Evolutionary conservation across 2,113 vertebrate genomes (phyloP).

Genomic region (Osmerus eperlanus): DNA sequence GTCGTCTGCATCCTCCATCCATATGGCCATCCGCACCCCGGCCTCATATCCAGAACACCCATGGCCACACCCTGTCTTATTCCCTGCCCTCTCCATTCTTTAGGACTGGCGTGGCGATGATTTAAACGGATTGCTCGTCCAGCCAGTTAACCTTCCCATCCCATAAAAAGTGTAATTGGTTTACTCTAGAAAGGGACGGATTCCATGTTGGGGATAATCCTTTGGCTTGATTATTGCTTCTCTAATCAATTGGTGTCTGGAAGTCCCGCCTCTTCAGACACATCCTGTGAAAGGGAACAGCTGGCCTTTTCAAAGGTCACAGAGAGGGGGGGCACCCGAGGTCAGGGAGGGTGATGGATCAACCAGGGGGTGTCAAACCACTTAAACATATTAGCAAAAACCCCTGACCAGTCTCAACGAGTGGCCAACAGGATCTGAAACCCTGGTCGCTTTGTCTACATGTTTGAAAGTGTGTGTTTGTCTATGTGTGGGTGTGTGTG

Average conservation of each 20-base stretch:
- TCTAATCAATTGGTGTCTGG: slow-evolving; percentile 94
- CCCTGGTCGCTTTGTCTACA: slow-evolving; percentile 8
- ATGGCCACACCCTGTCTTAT: slow-evolving; percentile 27
- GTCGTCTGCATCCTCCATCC: slow-evolving; percentile 45
- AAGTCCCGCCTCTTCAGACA: slow-evolving; percentile 85
- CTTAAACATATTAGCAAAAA: slow-evolving; percentile 65
- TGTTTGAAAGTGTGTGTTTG: slow-evolving; percentile 5
- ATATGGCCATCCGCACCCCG: slow-evolving; percentile 32
- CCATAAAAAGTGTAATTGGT: slow-evolving; percentile 89
- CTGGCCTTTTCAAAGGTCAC: slow-evolving; percentile 93
- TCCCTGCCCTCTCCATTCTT: slow-evolving; percentile 46
- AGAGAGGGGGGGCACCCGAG: slow-evolving; percentile 71
- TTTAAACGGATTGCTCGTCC: slow-evolving; percentile 72
- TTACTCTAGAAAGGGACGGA: slow-evolving; percentile 84
- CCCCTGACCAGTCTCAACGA: slow-evolving; percentile 30
- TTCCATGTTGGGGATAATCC: slow-evolving; percentile 85
- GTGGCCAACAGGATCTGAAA: slow-evolving; percentile 38
- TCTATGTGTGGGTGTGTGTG: too few species aligned
- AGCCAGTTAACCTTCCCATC: slow-evolving; percentile 85
- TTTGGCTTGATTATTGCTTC: slow-evolving; percentile 92
- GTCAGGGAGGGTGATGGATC: slow-evolving; percentile 87
- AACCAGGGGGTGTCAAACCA: slow-evolving; percentile 78
- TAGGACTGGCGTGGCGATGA: slow-evolving; percentile 61
- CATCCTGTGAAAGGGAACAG: slow-evolving; percentile 86
- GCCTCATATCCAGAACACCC: slow-evolving; percentile 12